phyloP scores from a whole-genome alignment of 2,797 vertebrate species.

The Iguana delicatissima region DNA sequence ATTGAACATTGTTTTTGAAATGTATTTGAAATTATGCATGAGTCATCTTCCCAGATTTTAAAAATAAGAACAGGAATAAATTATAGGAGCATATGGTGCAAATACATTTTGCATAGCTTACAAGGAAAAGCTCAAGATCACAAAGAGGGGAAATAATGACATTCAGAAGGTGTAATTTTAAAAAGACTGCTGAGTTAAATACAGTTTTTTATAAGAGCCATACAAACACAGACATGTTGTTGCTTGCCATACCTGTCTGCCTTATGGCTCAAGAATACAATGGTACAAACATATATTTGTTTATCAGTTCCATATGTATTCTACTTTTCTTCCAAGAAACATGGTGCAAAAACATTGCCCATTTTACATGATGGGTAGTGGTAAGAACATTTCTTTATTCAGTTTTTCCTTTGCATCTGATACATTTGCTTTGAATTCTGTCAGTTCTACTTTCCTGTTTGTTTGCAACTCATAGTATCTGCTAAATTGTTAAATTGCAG shows the following conservation, averaged over 20 bases:
- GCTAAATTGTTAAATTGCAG: slow-evolving; percentile 72
- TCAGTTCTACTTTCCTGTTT: slow-evolving; percentile 57
- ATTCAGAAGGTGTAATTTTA: neutral
- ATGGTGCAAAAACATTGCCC: neutral
- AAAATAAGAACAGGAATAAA: slow-evolving; percentile 25
- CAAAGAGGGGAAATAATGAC: neutral
- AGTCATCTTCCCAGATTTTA: slow-evolving; percentile 42
- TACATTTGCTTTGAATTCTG: slow-evolving; percentile 54
- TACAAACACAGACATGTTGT: neutral
- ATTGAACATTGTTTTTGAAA: slow-evolving; percentile 31
- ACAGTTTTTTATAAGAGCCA: neutral
- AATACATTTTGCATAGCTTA: neutral
- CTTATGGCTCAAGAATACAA: slow-evolving; percentile 38
- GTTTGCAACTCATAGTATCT: slow-evolving; percentile 67
- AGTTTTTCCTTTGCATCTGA: slow-evolving; percentile 58
- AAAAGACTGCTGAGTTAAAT: slow-evolving; percentile 8
- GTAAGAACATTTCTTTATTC: slow-evolving; percentile 42
- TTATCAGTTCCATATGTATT: neutral
- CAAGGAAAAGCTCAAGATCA: neutral
- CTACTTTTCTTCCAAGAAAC: neutral
- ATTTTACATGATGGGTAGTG: slow-evolving; percentile 13
- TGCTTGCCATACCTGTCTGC: neutral
- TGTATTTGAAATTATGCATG: slow-evolving; percentile 33
- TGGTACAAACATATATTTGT: neutral
- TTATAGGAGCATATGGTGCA: slow-evolving; percentile 6